Base-by-base conservation (phyloP, 2,888 invertebrate species). In the Nemurella pictetii region DNA sequence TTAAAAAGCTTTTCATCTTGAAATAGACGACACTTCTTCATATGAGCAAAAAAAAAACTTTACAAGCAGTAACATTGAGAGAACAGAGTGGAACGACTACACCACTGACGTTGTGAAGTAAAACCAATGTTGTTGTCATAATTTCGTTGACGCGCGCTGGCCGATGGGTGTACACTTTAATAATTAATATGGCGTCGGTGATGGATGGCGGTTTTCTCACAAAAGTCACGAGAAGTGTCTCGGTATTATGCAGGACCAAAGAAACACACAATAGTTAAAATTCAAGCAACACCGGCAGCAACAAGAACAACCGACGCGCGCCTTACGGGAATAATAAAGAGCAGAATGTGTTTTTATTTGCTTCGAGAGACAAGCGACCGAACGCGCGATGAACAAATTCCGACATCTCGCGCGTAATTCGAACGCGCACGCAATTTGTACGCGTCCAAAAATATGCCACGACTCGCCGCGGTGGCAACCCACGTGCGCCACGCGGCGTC, bases 1-100 rank as follows among this genome's bases (percentile, higher is more conserved):
- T 85, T 85, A 86, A 86, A 86, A 85, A 86, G 85, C 86, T 83
- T 85, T 84, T 83, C 83, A 83, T 83, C 81, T 84, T 83, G 83
- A 85, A 86, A 86, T 86, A 85, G 86, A 86, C 84, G 84, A 84
- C 84, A 80, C 74, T 83, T 77, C 29, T 36, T 32, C 73, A 55
- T 27, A 27, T n/a, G n/a, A 25, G 36, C 35, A 30, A 84, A 84
- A 83, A 84, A 83, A 84, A 75, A 74, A 73, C 78, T n/a, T 75
- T 78, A 78, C 78, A 78, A 28, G 78, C 78, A 27, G 27, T 75
- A 26, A 55, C 55, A 55, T 55, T 55, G 9, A 9, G 55, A 55
- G 55, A 55, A 55, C 55, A 55, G 2, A 7, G 55, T 55, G 55
- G 12, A 55, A 55, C 20, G 55, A 55, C 55, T 55, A 55, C 15